Conservation (phyloP, 2,888 invertebrate species). For the Mesochorus sp. region DNA sequence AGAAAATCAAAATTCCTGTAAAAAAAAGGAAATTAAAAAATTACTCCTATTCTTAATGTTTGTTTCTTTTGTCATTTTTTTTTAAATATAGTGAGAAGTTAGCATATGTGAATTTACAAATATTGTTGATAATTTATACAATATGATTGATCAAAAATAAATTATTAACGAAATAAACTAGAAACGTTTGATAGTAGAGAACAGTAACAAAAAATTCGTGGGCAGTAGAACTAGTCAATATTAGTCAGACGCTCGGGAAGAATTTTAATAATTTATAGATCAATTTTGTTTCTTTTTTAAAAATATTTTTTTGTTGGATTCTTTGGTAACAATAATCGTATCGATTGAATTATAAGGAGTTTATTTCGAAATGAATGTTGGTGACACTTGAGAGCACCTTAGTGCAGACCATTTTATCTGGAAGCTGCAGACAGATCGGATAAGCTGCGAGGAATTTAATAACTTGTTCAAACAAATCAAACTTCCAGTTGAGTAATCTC, state of each 20-base stretch:
- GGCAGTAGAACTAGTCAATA: neutral
- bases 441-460: neutral
- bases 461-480: constrained; percentile 1
- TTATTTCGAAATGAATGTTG: too few relatives aligned
- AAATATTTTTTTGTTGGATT: neutral
- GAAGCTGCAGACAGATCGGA: neutral
- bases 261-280: neutral
- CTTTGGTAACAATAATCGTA: neutral
- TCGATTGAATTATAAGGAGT: neutral
- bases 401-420: neutral
- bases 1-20: too few relatives aligned
- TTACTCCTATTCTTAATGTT: too few relatives aligned
- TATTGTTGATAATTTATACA: too few relatives aligned
- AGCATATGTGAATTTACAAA: too few relatives aligned
- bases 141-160: neutral
- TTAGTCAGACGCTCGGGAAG: neutral
- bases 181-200: neutral
- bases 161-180: neutral
- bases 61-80: too few relatives aligned
- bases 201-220: neutral
- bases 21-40: too few relatives aligned
- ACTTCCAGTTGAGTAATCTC: constrained; percentile 1
- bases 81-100: too few relatives aligned
- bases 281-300: neutral
- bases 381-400: too few relatives aligned